A percentile compares a stretch with the other conserved stretches of the same genome.
Conservation (phyloP, 2,888 invertebrate species). For the Cyrtodaria siliqua region DNA sequence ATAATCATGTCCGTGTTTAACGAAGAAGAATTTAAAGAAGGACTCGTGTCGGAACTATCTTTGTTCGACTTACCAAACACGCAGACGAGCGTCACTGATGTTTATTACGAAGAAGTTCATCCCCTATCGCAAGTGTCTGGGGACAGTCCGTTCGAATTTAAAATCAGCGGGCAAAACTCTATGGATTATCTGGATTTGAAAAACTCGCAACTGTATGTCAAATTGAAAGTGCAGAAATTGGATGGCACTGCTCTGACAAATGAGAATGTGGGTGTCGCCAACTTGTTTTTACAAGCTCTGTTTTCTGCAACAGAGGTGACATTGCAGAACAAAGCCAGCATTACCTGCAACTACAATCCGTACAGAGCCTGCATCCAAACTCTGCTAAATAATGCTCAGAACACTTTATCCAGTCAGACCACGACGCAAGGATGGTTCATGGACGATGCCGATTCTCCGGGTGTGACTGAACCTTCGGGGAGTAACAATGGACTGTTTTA, state of each 20-base stretch:
- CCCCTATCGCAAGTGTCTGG: conserved; percentile 3
- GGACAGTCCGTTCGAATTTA: conserved; percentile 5
- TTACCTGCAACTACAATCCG: conserved; percentile 7
- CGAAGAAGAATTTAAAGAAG: too few species aligned
- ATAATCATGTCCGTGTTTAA: too few species aligned
- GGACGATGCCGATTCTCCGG: conserved; percentile 7
- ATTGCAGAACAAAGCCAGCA: conserved; percentile 38
- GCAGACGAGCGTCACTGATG: too few species aligned
- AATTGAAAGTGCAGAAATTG: conserved; percentile 2
- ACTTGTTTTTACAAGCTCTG: conserved; percentile 49
- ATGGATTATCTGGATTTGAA: conserved; percentile 11
- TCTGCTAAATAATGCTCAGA: not conserved
- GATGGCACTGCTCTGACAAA: not conserved
- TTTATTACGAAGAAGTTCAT: too few species aligned
- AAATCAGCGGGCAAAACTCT: conserved; percentile 8
- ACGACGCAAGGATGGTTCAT: conserved; percentile 21
- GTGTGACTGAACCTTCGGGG: too few species aligned
- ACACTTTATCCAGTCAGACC: not conserved
- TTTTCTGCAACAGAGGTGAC: too few species aligned
- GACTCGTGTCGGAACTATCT: too few species aligned
- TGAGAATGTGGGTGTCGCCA: conserved; percentile 4
- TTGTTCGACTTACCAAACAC: too few species aligned
- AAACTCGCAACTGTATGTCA: conserved; percentile 4
- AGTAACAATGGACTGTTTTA: conserved; percentile 18
- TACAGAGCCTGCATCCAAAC: conserved; percentile 5